Percentiles rank a stretch among this genome's conserved stretches.
Evolutionary conservation across 1,140 invertebrate species (phyloP).

Genomic region (Philotrypesis tridentata): DNA sequence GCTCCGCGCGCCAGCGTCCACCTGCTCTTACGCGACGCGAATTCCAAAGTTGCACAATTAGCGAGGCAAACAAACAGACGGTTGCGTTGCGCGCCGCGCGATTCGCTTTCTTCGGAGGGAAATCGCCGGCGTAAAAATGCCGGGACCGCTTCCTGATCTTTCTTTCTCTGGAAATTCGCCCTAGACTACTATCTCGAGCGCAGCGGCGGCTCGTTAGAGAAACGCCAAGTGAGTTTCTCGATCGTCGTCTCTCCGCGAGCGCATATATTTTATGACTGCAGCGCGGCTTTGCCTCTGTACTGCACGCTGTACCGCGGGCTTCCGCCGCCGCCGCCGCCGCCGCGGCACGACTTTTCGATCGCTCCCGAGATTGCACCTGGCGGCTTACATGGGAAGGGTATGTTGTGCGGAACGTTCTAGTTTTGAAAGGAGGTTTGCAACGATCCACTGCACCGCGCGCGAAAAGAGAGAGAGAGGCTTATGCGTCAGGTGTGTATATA

Average conservation of each 20-base stretch:
- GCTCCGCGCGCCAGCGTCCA: no score
- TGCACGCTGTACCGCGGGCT: no score
- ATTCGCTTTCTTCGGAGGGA: not conserved
- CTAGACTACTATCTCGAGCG: not conserved
- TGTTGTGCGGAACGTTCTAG: not conserved
- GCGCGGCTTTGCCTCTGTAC: not conserved
- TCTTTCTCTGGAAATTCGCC: slow-evolving; percentile 14
- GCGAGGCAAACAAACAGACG: not conserved
- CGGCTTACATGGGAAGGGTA: not conserved
- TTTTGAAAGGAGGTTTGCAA: not conserved
- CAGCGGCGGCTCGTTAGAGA: not conserved
- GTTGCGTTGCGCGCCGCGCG: not conserved
- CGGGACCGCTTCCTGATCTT: slow-evolving; percentile 13
- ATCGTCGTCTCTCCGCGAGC: not conserved
- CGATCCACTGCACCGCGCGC: no score
- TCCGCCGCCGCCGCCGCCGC: no score
- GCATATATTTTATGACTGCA: not conserved
- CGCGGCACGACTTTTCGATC: not conserved
- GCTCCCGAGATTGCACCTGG: not conserved
- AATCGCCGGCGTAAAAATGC: not conserved
- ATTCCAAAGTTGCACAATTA: not conserved
- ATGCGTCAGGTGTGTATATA: no score
- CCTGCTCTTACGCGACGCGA: not conserved
- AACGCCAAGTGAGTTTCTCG: not conserved
- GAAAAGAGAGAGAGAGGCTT: no score